phyloP scores from a whole-genome alignment of 2,113 vertebrate genomes.

The Dendrocopos noguchii region DNA sequence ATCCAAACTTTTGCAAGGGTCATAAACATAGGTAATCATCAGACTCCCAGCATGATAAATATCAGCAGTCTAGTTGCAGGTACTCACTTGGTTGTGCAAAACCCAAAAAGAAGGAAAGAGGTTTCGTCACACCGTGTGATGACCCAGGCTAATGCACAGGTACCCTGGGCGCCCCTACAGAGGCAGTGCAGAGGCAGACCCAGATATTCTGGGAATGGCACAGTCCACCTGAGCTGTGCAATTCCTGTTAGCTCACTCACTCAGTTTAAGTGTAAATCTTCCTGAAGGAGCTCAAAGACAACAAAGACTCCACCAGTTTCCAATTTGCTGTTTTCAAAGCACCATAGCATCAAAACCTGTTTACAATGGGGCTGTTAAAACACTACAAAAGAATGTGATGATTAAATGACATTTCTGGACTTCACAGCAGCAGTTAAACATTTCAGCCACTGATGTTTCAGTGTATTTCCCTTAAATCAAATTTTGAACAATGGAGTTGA shows the following conservation, averaged over 20 bases:
- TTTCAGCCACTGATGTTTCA: neutral
- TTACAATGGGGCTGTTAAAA: neutral
- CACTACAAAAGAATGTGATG: neutral
- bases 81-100: neutral
- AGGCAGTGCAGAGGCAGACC: neutral
- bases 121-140: neutral
- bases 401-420: neutral
- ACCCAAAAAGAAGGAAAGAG: neutral
- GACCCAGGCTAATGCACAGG: neutral
- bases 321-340: neutral
- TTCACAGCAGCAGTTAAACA: neutral
- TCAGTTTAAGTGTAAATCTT: neutral
- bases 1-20: neutral
- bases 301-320: neutral
- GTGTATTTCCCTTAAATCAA: neutral
- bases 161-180: neutral
- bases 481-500: neutral
- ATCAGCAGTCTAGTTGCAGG: neutral
- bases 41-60: neutral
- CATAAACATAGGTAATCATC: neutral
- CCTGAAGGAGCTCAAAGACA: neutral
- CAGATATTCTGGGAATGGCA: rapidly evolving
- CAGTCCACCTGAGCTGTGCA: neutral
- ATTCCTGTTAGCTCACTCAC: neutral
- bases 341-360: neutral